Evolutionary conservation across 2,888 invertebrate genomes (phyloP), one percentile per base, ranked within the genome.

Genomic region (Aphodius granarius): DNA sequence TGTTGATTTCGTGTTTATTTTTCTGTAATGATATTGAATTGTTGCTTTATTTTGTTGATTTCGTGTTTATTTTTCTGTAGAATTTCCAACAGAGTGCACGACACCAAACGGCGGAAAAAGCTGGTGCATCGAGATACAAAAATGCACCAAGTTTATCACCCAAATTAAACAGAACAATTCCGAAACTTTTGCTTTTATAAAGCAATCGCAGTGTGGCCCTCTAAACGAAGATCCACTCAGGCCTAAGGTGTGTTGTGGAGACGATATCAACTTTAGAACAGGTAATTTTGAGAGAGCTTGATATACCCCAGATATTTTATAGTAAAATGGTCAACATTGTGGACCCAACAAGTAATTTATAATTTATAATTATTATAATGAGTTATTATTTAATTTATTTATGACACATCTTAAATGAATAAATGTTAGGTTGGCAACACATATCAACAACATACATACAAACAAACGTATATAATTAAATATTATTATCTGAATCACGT

Each of bases 91-190:
- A 0, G 78, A 78, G 23, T 90, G 90, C 80, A 78, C 73, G 17
- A 87, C 89, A 0, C 88, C 89, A 0, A 86, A 84, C 70, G 82
- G 83, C 0, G 84, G 83, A 2, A 73, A 73, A 0, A 89, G 88
- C 0, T 81, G 81, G 9, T 91, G 91, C 80, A 80, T 88, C 2
- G 83, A 84, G 0, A 81, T 90, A 0, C 80, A 84, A 75, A 76
- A 86, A 13, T 90, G 90, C 77, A 74, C 80, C 0, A 78, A 83
- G 1, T 80, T 90, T 9, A 72, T 86, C n/a, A 80, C 76, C 0
- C 76, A 88, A 16, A 71, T 87, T n/a, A 82, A 66, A 15, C 62
- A 80, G 9, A 70, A 72, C 4, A 84, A 83, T 66, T 43, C 63
- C 16, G 76, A 81, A 13, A 82, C 83, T 5, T 79, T 79, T 65